Conservation (phyloP, 64 coral and sea anemone species). For the Pocillopora damicornis region DNA sequence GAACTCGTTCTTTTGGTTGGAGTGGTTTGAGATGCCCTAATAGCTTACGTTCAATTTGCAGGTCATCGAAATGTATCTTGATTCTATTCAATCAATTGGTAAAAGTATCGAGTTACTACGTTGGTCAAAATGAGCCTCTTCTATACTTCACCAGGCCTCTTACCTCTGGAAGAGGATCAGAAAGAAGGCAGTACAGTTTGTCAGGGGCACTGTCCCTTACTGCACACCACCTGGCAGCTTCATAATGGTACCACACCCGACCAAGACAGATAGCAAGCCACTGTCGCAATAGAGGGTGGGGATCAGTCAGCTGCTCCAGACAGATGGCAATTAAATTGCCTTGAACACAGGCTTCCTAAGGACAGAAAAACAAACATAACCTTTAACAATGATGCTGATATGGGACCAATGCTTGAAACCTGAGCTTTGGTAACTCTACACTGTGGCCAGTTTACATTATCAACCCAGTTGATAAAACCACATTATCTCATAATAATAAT, state of each 20-base stretch:
- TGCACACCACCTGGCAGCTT: slow-evolving; percentile 93
- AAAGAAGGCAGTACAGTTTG: slow-evolving; percentile 85
- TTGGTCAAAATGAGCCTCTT: background rate
- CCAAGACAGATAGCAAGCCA: slow-evolving; percentile 95
- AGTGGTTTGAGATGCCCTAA: no score
- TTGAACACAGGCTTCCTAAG: slow-evolving; percentile 90
- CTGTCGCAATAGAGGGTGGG: slow-evolving; percentile 82
- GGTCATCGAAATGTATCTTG: no score
- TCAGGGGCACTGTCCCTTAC: slow-evolving; percentile 93
- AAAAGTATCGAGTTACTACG: background rate
- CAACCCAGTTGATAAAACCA: no score
- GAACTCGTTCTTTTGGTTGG: background rate
- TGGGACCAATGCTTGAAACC: no score
- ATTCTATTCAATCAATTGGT: no score
- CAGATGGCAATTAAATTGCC: slow-evolving; percentile 97
- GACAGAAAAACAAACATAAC: background rate
- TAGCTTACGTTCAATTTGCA: no score
- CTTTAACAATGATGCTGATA: no score
- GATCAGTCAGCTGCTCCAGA: slow-evolving; percentile 89
- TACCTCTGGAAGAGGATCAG: slow-evolving; percentile 93
- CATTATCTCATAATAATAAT: no score
- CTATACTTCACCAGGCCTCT: background rate
- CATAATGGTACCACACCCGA: slow-evolving; percentile 83
- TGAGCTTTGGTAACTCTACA: no score
- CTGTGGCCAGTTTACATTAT: no score